phyloP scores from a whole-genome alignment of 2,113 vertebrate genomes.

The Vulpes ferrilata region DNA sequence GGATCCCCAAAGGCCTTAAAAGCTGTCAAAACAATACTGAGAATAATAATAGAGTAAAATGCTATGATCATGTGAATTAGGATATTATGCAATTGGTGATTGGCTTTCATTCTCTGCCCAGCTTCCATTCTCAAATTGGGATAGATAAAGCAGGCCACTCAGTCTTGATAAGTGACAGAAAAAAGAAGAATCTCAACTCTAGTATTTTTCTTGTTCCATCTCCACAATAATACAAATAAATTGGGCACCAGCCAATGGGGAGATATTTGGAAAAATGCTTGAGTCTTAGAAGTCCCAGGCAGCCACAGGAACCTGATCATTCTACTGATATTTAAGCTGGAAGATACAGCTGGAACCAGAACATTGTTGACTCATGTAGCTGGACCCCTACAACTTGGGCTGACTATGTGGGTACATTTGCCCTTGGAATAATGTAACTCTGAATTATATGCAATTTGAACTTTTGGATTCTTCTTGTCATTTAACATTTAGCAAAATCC shows the following conservation, averaged over 20 bases:
- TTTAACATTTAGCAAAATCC: constrained; percentile 42
- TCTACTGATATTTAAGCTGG: not conserved
- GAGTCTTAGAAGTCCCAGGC: not conserved
- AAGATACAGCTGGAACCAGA: not conserved
- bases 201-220: not conserved
- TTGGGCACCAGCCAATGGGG: not conserved
- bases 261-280: not conserved
- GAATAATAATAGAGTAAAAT: constrained; percentile 22
- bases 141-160: not conserved
- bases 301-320: not conserved
- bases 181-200: not conserved
- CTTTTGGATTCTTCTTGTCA: not conserved
- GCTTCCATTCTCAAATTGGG: not conserved
- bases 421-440: not conserved
- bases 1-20: not conserved
- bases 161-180: not conserved
- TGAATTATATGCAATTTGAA: constrained; percentile 40
- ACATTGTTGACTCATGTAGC: not conserved
- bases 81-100: not conserved
- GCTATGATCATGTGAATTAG: not conserved
- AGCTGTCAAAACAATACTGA: constrained; percentile 2
- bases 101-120: constrained; percentile 43
- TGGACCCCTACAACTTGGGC: not conserved
- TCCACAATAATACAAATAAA: not conserved
- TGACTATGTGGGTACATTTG: not conserved